These are phyloP conservation scores for Halcyon badia DNA, from an alignment of 2,797 vertebrate genomes.

Conservation along the genomic window DNA sequence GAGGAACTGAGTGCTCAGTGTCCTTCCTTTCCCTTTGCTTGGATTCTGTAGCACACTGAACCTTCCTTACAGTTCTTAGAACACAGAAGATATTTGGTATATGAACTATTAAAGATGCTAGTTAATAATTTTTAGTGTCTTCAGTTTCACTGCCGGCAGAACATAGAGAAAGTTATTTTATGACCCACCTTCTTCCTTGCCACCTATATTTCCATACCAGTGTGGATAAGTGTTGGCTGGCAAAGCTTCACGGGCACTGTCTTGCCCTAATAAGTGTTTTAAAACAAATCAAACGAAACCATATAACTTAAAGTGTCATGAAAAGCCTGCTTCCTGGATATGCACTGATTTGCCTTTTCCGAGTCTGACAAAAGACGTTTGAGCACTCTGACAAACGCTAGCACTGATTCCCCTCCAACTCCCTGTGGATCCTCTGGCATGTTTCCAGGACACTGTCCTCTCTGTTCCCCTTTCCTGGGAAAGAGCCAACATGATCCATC, in stretches of 20 bases:
- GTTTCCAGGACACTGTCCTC: neutral
- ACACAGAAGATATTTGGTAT: neutral
- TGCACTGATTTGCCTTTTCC: neutral
- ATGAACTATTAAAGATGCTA: neutral
- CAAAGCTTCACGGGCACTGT: neutral
- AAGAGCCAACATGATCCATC: neutral
- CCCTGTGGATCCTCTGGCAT: fast-evolving
- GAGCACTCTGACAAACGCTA: neutral
- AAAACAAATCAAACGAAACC: neutral
- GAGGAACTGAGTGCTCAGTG: neutral
- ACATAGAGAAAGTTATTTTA: neutral
- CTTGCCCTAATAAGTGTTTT: neutral
- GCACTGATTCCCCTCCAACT: neutral
- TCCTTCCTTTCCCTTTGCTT: neutral
- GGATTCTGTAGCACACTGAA: neutral
- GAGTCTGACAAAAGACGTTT: fast-evolving
- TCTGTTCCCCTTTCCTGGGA: neutral
- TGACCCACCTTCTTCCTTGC: neutral
- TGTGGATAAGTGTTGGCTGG: neutral
- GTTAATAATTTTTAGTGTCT: neutral
- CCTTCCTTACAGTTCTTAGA: neutral
- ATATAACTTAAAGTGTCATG: neutral
- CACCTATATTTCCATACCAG: neutral
- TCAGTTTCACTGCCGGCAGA: neutral
- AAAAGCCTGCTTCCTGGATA: neutral